These are phyloP conservation scores for Pogonus chalceus DNA, from an alignment of 1,140 invertebrate genomes.

Conservation along the genomic window DNA sequence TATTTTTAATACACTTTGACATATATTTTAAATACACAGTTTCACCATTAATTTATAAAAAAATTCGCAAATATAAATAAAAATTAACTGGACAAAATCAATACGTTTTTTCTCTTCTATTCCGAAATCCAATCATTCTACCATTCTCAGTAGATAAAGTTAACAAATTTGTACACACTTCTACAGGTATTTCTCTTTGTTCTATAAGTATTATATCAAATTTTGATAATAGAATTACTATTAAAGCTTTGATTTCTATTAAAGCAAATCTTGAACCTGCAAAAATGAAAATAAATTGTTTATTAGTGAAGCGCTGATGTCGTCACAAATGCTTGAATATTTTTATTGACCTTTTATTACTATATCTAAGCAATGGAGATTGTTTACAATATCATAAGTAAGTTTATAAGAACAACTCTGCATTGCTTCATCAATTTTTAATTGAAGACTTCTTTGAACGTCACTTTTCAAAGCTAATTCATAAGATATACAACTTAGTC, in stretches of 20 bases:
- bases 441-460: slow-evolving; percentile 43
- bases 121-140: too few relatives aligned
- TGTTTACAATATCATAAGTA: slow-evolving; percentile 40
- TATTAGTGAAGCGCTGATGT: too few relatives aligned
- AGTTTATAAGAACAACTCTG: slow-evolving; percentile 35
- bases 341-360: slow-evolving; percentile 36
- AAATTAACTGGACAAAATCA: too few relatives aligned
- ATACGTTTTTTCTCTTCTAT: too few relatives aligned
- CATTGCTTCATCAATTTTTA: slow-evolving; percentile 41
- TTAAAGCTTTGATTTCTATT: slow-evolving; percentile 19
- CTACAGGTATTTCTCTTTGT: slow-evolving; percentile 19
- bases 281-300: too few relatives aligned
- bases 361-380: slow-evolving; percentile 56
- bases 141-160: too few relatives aligned
- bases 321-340: slow-evolving; percentile 46
- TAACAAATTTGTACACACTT: too few relatives aligned
- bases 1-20: too few relatives aligned
- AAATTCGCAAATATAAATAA: too few relatives aligned
- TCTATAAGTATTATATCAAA: slow-evolving; percentile 19
- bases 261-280: slow-evolving; percentile 28
- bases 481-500: slow-evolving; percentile 40
- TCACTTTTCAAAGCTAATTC: slow-evolving; percentile 47
- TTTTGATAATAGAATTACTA: slow-evolving; percentile 19
- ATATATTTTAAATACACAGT: too few relatives aligned
- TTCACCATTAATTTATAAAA: too few relatives aligned